Conservation (phyloP, 1,140 invertebrate genomes). For the Protaetia brevitarsis region DNA sequence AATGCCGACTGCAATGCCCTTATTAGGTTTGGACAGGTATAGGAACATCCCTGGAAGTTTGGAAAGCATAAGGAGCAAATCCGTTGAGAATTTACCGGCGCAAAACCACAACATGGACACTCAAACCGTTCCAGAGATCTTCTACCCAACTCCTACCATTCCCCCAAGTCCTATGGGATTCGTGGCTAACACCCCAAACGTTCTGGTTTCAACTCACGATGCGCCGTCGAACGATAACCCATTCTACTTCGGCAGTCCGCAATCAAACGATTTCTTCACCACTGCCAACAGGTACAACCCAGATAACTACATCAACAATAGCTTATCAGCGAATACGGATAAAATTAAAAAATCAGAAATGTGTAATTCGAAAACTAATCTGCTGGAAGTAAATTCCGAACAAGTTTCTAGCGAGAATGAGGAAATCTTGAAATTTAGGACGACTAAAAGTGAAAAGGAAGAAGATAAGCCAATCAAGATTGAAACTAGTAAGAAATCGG, state of each 20-base stretch:
- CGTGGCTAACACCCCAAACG: constrained; percentile 10
- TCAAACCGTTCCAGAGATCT: not conserved
- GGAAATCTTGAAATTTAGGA: constrained; percentile 47
- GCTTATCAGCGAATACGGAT: not conserved
- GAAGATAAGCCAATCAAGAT: constrained; percentile 26
- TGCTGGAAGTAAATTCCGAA: constrained; percentile 20
- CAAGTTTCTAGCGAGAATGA: constrained; percentile 50
- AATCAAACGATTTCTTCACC: constrained; percentile 36
- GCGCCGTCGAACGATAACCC: constrained; percentile 31
- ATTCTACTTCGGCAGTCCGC: constrained; percentile 39
- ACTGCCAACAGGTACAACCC: constrained; percentile 36
- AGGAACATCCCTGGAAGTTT: constrained; percentile 42
- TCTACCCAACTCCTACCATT: not conserved
- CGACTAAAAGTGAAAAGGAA: constrained; percentile 29
- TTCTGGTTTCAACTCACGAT: not conserved
- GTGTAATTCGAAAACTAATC: constrained; percentile 23
- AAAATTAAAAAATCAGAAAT: constrained; percentile 18
- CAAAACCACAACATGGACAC: constrained; percentile 16
- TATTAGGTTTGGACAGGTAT: constrained; percentile 47
- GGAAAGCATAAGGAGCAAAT: constrained; percentile 36
- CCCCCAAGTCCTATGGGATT: not conserved
- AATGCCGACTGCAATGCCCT: constrained; percentile 47
- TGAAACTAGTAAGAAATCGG: constrained; percentile 6
- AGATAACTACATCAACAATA: constrained; percentile 33
- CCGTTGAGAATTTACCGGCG: constrained; percentile 33